Percentiles rank a stretch among this genome's conserved stretches.
These are phyloP conservation scores for Drosophila tanythrix DNA, from an alignment of 2,888 invertebrate genomes.

Conservation along the genomic window DNA sequence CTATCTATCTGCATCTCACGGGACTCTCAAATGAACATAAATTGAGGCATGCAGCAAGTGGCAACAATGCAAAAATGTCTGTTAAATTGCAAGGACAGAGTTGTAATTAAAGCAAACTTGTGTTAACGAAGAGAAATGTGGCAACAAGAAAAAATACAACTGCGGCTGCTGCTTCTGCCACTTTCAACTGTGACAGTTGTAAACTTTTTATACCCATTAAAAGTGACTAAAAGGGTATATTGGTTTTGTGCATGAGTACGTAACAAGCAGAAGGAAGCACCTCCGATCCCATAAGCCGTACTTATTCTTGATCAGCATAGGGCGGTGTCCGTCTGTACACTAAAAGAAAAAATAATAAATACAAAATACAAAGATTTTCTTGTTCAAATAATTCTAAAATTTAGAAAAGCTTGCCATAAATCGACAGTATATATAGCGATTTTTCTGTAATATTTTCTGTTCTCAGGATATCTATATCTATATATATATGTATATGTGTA, in stretches of 20 bases:
- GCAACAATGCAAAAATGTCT: slow-evolving; percentile 42
- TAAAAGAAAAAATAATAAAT: not conserved
- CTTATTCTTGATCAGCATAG: not conserved
- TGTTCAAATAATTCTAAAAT: not conserved
- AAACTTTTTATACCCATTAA: slow-evolving; percentile 30
- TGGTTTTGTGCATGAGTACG: not conserved
- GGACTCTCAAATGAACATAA: slow-evolving; percentile 67
- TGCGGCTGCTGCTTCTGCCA: slow-evolving; percentile 29
- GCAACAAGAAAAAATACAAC: slow-evolving; percentile 45
- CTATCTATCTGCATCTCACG: slow-evolving; percentile 11
- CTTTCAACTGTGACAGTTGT: slow-evolving; percentile 36
- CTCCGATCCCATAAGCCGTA: not conserved
- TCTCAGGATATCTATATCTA: too few relatives aligned
- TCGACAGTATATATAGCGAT: too few relatives aligned
- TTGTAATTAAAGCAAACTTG: slow-evolving; percentile 75
- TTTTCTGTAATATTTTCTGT: too few relatives aligned
- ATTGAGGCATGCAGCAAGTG: slow-evolving; percentile 58
- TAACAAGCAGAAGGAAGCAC: not conserved
- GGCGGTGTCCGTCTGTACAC: not conserved
- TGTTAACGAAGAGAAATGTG: slow-evolving; percentile 76
- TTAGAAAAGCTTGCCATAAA: not conserved
- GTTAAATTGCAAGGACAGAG: slow-evolving; percentile 53
- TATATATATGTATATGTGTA: too few relatives aligned
- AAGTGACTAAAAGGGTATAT: too few relatives aligned
- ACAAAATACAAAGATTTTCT: not conserved